A percentile compares a stretch with the other conserved stretches of the same genome.
Evolutionary conservation across 2,888 invertebrate genomes (phyloP).

Genomic region (Syritta pipiens): DNA sequence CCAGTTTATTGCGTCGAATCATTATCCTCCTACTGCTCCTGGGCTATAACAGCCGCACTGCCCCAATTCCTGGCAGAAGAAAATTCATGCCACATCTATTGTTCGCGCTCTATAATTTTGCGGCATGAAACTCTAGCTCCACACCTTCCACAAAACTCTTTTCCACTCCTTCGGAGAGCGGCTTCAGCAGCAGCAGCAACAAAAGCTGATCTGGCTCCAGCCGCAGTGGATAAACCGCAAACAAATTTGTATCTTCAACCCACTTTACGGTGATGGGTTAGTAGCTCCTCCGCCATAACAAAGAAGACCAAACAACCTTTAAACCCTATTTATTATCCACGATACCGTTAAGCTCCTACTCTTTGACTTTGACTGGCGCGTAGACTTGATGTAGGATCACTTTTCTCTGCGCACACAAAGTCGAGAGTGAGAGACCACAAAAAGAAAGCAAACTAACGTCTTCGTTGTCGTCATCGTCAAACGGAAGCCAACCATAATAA

Average conservation of each 20-base stretch:
- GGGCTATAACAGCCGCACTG: no score
- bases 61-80: no score
- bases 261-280: slow-evolving; percentile 12
- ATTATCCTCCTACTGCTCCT: no score
- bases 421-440: slow-evolving; percentile 25
- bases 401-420: slow-evolving; percentile 45
- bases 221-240: slow-evolving; percentile 11
- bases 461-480: slow-evolving; percentile 15
- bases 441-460: neutral
- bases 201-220: no score
- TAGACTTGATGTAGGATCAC: slow-evolving; percentile 33
- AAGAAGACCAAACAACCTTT: slow-evolving; percentile 44
- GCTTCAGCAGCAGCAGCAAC: no score
- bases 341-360: slow-evolving; percentile 51
- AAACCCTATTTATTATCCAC: slow-evolving; percentile 56
- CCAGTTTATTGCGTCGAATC: no score
- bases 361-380: slow-evolving; percentile 15
- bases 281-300: no score
- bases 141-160: no score
- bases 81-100: no score
- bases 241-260: slow-evolving; percentile 34
- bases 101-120: no score
- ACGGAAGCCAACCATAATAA: slow-evolving; percentile 47
- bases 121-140: no score
- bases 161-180: no score